These are phyloP conservation scores for Eurosta solidaginis DNA, from an alignment of 1,140 invertebrate species.

Conservation along the genomic window DNA sequence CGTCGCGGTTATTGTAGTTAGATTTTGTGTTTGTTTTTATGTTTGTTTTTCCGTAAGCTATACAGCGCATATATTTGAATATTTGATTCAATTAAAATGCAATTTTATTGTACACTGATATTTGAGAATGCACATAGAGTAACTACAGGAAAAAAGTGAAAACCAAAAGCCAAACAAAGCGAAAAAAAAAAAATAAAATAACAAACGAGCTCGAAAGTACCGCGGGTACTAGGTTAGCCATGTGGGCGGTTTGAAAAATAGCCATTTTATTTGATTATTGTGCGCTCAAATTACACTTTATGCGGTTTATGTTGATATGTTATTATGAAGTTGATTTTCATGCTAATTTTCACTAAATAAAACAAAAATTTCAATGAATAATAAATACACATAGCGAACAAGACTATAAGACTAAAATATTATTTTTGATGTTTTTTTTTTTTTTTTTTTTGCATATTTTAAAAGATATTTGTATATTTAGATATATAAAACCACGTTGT, in stretches of 20 bases:
- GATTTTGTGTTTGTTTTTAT: neutral
- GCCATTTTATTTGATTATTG: neutral
- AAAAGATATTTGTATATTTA: too few relatives aligned
- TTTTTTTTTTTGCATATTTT: too few relatives aligned
- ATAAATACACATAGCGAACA: too few relatives aligned
- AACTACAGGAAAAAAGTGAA: neutral
- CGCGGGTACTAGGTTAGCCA: neutral
- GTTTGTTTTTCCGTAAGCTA: neutral
- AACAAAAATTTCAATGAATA: neutral
- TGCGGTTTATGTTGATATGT: too few relatives aligned
- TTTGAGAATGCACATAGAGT: neutral
- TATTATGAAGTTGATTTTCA: neutral
- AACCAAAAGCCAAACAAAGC: neutral
- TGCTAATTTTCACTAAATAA: neutral
- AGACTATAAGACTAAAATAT: too few relatives aligned
- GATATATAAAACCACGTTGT: too few relatives aligned
- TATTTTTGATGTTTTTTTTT: too few relatives aligned
- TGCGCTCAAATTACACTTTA: neutral
- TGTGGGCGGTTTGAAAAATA: neutral
- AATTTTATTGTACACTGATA: neutral
- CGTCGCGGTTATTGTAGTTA: neutral
- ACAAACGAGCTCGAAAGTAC: neutral
- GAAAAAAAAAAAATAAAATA: neutral
- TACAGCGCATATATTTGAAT: neutral
- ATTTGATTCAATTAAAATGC: neutral